Evolutionary conservation across 2,797 vertebrate genomes (phyloP), one percentile per base, ranked within the genome.

Genomic region (Pterois miles): DNA sequence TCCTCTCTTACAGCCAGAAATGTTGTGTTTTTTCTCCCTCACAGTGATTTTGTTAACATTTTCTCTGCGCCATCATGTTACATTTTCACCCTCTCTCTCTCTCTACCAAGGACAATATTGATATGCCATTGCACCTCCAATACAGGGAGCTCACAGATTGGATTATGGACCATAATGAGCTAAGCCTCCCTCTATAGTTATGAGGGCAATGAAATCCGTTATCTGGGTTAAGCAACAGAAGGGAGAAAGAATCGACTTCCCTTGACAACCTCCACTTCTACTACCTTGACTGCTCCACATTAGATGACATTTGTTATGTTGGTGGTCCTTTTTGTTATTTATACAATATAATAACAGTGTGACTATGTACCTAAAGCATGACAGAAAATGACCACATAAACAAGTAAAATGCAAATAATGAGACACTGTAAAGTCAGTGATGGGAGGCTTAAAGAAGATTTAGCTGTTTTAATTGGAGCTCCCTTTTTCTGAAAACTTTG

Each of bases 101-200:
- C 74, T 63, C 74, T 58, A 83, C 84, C 91, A 92, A 91, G 89
- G 90, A 91, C 88, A 86, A 82, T 84, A 84, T 85, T 89, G 87
- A 89, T 91, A 85, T 87, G 80, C 91, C 86, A 72, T 78, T 84
- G 74, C 69, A 53, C 80, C 71, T 75, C 68, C 78, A 88, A 84
- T 76, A 83, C 79, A 63, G 71, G 71, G 83, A 86, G 82, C 83
- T 81, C 80, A 69, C 75, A 88, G 84, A 90, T 78, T 90, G 90
- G 88, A 92, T 93, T 92, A 92, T 76, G 53, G 76, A 22, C 82
- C 57, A 67, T 90, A 92, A 92, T 90, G 88, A 91, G 83, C 89
- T 88, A 71, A 90, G 78, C 78, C 78, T 88, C 71, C 74, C 81
- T 85, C 76, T 79, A 62, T 80, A 80, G 78, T 88, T 89, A 84